Conservation (phyloP, 2,113 vertebrate genomes). For the Psophia crepitans region DNA sequence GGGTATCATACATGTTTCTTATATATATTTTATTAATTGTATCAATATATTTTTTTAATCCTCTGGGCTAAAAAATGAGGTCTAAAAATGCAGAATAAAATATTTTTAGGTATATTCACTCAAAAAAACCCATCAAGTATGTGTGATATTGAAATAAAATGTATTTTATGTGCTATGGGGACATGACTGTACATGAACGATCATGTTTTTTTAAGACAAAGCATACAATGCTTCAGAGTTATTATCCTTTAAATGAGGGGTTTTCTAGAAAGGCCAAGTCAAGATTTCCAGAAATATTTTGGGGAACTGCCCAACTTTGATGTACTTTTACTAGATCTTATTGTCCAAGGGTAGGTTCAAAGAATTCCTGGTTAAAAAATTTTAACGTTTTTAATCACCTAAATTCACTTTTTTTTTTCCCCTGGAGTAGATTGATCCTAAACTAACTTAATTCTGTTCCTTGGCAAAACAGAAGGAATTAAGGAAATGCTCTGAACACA, state of each 20-base stretch:
- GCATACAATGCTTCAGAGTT: neutral
- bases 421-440: neutral
- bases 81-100: neutral
- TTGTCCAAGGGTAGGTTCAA: neutral
- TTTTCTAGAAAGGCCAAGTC: neutral
- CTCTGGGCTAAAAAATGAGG: neutral
- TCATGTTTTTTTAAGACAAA: neutral
- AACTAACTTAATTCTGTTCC: neutral
- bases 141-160: neutral
- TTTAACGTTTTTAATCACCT: neutral
- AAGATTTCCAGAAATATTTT: neutral
- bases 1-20: neutral
- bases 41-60: neutral
- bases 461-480: neutral
- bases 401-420: neutral
- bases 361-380: neutral
- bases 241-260: neutral
- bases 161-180: neutral
- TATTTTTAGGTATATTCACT: neutral
- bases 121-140: neutral
- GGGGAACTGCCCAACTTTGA: neutral
- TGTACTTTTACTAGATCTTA: neutral
- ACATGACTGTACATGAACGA: neutral
- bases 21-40: neutral
- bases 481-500: neutral